Conservation (phyloP, 1,140 invertebrate species). For the Drosophila ficusphila region DNA sequence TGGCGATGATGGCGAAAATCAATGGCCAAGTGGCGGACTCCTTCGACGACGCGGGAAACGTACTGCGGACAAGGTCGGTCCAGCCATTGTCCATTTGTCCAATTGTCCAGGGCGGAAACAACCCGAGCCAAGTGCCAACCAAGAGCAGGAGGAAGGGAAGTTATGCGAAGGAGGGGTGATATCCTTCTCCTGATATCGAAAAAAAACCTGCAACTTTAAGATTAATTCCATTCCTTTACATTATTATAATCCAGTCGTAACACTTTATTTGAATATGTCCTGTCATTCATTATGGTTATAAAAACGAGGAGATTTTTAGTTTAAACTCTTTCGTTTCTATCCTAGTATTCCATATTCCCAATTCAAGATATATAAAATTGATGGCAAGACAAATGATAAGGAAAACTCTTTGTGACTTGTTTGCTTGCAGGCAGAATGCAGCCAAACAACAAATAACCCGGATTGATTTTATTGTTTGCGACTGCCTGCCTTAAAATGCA, state of each 20-base stretch:
- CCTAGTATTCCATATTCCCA: neutral
- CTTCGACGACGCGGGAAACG: conserved; percentile 18
- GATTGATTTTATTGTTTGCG: conserved; percentile 20
- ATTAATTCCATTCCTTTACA: neutral
- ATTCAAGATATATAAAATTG: neutral
- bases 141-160: neutral
- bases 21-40: conserved; percentile 55
- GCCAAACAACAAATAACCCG: conserved; percentile 30
- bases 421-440: conserved; percentile 31
- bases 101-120: conserved; percentile 37
- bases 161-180: conserved; percentile 5
- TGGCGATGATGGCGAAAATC: conserved; percentile 53
- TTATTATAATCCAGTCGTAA: too few species aligned
- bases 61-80: conserved; percentile 51
- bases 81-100: conserved; percentile 48
- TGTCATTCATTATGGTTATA: too few species aligned
- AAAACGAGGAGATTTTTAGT: too few species aligned
- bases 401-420: conserved; percentile 48
- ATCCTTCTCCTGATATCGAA: neutral
- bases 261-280: too few species aligned
- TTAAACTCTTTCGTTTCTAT: too few species aligned
- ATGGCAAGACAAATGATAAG: conserved; percentile 45
- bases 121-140: conserved; percentile 19
- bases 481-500: conserved; percentile 22
- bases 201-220: conserved; percentile 4